Conservation (phyloP, 2,113 vertebrate species). For the Caloenas nicobarica region DNA sequence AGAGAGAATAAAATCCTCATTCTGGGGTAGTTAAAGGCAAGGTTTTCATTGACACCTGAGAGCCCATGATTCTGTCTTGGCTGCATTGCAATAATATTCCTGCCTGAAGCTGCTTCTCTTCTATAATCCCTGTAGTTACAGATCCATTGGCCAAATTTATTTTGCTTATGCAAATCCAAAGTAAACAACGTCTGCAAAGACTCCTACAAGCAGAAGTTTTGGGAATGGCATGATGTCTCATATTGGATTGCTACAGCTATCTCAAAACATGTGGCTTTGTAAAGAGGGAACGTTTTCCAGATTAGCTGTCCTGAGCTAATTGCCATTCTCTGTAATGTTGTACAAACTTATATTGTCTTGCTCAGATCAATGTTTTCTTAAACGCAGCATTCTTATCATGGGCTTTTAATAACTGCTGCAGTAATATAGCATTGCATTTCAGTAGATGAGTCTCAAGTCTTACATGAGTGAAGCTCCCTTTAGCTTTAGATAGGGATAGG, state of each 20-base stretch:
- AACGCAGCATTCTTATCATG: background rate
- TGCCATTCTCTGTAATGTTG: background rate
- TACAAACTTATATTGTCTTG: background rate
- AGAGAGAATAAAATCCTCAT: background rate
- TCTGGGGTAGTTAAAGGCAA: background rate
- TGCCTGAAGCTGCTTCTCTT: background rate
- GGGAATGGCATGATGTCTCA: background rate
- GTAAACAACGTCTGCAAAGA: background rate
- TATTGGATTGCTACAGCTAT: background rate
- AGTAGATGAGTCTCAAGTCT: background rate
- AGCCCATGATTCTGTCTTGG: background rate
- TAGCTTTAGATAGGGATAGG: background rate
- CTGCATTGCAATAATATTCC: background rate
- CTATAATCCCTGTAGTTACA: background rate
- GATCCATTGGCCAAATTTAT: background rate
- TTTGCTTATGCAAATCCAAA: background rate
- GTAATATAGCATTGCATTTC: background rate
- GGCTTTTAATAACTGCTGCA: background rate
- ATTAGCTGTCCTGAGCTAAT: background rate
- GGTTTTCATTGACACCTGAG: background rate
- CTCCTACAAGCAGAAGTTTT: background rate
- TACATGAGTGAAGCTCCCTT: background rate
- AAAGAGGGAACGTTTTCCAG: background rate
- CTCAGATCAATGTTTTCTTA: conserved; percentile 11
- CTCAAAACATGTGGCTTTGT: background rate